Conservation (phyloP, 1,140 invertebrate genomes). For the Cardiocondyla obscurior region DNA sequence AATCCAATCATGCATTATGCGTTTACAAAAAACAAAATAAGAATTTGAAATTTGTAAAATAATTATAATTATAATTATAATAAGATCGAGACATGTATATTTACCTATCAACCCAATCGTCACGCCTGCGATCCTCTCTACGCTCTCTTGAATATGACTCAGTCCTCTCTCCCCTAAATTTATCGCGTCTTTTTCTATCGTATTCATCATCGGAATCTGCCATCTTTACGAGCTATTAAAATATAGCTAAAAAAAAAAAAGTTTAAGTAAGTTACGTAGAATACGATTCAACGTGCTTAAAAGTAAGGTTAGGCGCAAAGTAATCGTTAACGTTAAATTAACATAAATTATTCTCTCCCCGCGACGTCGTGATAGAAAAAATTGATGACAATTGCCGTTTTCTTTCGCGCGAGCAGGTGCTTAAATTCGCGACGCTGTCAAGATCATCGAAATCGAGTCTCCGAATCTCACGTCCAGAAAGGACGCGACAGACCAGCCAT, state of each 20-base stretch:
- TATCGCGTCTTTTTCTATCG: slow-evolving; percentile 93
- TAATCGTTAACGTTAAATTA: neutral
- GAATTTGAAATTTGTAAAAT: neutral
- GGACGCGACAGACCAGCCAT: neutral
- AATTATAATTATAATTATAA: neutral
- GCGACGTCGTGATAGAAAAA: neutral
- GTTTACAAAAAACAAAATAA: neutral
- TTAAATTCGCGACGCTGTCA: neutral
- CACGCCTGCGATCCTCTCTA: slow-evolving; percentile 88
- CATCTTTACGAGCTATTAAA: slow-evolving; percentile 84
- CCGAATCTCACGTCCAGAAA: neutral
- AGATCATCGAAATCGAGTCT: neutral
- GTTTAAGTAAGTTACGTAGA: neutral
- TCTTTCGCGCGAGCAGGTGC: neutral
- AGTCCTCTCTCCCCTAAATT: slow-evolving; percentile 93
- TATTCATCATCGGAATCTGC: slow-evolving; percentile 96
- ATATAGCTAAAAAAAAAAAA: slow-evolving; percentile 15
- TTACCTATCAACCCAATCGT: slow-evolving; percentile 91
- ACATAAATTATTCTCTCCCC: neutral
- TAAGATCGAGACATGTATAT: neutral
- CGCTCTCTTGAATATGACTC: slow-evolving; percentile 90
- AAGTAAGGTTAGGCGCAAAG: neutral
- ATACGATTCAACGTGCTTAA: neutral
- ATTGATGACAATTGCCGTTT: neutral
- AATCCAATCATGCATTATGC: no score